A percentile compares a stretch with the other conserved stretches of the same genome.
phyloP scores from a whole-genome alignment of 2,888 invertebrate species.

The Tigriopus californicus region DNA sequence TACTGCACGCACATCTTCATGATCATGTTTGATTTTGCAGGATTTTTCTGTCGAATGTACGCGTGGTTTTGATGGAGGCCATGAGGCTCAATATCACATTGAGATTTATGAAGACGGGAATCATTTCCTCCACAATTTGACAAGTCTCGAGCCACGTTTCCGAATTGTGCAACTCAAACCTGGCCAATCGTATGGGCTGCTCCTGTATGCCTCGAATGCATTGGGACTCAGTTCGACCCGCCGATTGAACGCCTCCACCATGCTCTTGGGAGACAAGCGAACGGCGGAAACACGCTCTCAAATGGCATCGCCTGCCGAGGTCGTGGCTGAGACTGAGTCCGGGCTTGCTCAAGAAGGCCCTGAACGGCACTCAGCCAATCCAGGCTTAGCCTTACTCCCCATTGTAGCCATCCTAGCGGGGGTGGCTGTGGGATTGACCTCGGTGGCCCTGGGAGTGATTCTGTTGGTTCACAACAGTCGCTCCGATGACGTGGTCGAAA shows the following conservation, averaged over 20 bases:
- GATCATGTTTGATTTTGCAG: background rate
- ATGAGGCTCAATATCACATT: background rate
- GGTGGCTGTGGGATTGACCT: background rate
- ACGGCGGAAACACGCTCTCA: constrained; percentile 11
- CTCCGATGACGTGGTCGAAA: too few species aligned
- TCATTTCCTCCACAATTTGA: background rate
- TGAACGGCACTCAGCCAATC: background rate
- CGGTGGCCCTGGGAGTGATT: background rate
- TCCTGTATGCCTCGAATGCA: background rate
- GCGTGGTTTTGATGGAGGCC: constrained; percentile 9
- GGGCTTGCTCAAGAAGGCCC: background rate
- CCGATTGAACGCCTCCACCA: background rate
- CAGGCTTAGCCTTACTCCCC: background rate
- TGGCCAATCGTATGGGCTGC: background rate
- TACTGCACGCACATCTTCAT: too few species aligned
- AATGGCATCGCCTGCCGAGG: background rate
- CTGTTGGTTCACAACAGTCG: background rate
- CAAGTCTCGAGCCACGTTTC: too few species aligned
- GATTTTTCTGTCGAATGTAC: background rate
- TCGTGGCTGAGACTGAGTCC: background rate
- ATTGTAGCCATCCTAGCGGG: background rate
- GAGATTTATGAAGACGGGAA: background rate
- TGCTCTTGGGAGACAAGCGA: constrained; percentile 1
- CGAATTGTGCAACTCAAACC: background rate
- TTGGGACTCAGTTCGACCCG: background rate